Evolutionary conservation across 2,113 vertebrate genomes (phyloP).

Genomic region (Condylura cristata): DNA sequence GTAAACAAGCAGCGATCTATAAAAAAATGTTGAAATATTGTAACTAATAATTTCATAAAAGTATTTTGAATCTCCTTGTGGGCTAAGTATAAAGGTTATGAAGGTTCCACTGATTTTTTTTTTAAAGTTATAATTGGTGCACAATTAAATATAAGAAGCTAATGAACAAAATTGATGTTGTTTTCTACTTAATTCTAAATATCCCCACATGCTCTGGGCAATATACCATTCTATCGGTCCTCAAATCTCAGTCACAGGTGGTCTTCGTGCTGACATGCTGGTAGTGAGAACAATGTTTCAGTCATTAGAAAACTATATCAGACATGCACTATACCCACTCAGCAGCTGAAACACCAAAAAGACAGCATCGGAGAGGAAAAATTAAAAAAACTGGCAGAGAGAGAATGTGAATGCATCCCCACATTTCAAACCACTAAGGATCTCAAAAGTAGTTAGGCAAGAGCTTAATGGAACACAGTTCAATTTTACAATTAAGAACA

Average conservation of each 20-base stretch:
- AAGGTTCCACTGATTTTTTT: not conserved
- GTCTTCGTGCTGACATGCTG: constrained; percentile 48
- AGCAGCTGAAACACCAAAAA: constrained; percentile 25
- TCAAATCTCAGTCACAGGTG: constrained; percentile 69
- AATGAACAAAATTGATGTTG: not conserved
- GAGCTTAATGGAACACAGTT: constrained; percentile 24
- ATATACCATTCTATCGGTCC: not conserved
- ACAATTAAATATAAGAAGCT: constrained; percentile 51
- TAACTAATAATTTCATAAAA: not conserved
- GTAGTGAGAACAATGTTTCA: constrained; percentile 21
- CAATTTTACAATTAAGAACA: constrained; percentile 73
- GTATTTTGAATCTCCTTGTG: not conserved
- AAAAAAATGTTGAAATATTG: not conserved
- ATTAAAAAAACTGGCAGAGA: constrained; percentile 37
- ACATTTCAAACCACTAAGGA: constrained; percentile 49
- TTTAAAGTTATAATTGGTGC: not conserved
- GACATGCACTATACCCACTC: constrained; percentile 44
- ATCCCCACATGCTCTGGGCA: constrained; percentile 17
- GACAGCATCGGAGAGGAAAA: constrained; percentile 25
- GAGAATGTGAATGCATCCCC: not conserved
- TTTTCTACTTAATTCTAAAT: constrained; percentile 53
- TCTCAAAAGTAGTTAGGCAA: constrained; percentile 43
- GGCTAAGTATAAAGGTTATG: not conserved
- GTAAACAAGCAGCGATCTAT: not conserved
- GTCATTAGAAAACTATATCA: constrained; percentile 63